Evolutionary conservation across 2,797 vertebrate species (phyloP).

Genomic region (Gastrophryne carolinensis): DNA sequence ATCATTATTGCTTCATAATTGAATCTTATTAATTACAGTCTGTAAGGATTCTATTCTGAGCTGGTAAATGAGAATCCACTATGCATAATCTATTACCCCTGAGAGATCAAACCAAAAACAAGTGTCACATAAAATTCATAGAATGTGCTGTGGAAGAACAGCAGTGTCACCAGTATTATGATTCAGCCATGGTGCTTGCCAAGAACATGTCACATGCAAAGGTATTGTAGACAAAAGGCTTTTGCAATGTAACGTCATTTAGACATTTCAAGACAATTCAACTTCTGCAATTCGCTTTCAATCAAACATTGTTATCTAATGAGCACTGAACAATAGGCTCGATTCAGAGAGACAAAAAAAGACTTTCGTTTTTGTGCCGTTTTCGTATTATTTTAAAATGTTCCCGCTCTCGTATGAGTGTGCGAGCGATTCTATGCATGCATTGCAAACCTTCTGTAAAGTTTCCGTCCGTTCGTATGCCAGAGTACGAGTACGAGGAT

Average conservation of each 20-base stretch:
- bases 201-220: constrained; percentile 4
- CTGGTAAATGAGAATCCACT: neutral
- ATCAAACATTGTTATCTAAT: constrained; percentile 4
- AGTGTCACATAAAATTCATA: neutral
- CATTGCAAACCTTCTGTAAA: too few relatives aligned
- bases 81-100: neutral
- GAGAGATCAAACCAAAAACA: neutral
- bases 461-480: too few relatives aligned
- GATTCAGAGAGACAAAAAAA: too few relatives aligned
- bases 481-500: too few relatives aligned
- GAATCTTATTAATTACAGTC: neutral
- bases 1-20: neutral
- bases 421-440: too few relatives aligned
- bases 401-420: too few relatives aligned
- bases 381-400: too few relatives aligned
- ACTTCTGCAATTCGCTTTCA: neutral
- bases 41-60: neutral
- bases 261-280: constrained; percentile 10
- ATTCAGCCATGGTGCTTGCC: neutral
- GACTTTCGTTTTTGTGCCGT: too few relatives aligned
- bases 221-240: neutral
- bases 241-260: constrained; percentile 16
- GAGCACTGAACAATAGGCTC: neutral
- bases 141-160: neutral
- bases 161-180: neutral